Evolutionary conservation across 1,140 invertebrate species (phyloP).

Genomic region (Drosophila sulfurigaster): DNA sequence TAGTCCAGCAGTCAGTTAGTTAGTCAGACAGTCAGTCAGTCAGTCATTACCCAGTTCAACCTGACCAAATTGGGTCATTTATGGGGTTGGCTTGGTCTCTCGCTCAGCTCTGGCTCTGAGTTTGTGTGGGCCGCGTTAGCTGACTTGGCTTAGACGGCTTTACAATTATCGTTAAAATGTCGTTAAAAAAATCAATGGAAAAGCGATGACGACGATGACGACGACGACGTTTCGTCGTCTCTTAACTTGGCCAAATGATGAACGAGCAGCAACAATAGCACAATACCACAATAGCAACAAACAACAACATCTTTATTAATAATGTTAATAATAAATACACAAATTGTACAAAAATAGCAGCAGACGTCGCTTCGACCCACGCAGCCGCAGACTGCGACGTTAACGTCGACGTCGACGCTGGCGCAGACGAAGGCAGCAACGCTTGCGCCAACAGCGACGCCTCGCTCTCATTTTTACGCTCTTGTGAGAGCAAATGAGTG

Average conservation of each 20-base stretch:
- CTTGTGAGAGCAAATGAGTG: neutral
- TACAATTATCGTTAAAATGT: conserved; percentile 80
- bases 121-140: conserved; percentile 52
- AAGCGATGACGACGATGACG: conserved; percentile 59
- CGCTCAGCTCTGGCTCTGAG: neutral
- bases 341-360: conserved; percentile 61
- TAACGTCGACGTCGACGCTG: neutral
- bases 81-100: conserved; percentile 59
- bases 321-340: conserved; percentile 44
- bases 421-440: neutral
- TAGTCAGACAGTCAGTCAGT: conserved; percentile 9
- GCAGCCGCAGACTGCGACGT: conserved; percentile 10
- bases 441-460: neutral
- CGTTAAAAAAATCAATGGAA: conserved; percentile 74
- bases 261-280: conserved; percentile 42
- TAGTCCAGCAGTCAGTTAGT: conserved; percentile 7
- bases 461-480: neutral
- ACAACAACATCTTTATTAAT: conserved; percentile 58
- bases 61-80: conserved; percentile 81
- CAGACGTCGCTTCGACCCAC: conserved; percentile 47
- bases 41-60: conserved; percentile 51
- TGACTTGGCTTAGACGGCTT: conserved; percentile 63
- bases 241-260: conserved; percentile 54
- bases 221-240: conserved; percentile 10
- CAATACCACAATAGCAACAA: conserved; percentile 49